Conservation (phyloP, 2,113 vertebrate species). For the Athene cunicularia region DNA sequence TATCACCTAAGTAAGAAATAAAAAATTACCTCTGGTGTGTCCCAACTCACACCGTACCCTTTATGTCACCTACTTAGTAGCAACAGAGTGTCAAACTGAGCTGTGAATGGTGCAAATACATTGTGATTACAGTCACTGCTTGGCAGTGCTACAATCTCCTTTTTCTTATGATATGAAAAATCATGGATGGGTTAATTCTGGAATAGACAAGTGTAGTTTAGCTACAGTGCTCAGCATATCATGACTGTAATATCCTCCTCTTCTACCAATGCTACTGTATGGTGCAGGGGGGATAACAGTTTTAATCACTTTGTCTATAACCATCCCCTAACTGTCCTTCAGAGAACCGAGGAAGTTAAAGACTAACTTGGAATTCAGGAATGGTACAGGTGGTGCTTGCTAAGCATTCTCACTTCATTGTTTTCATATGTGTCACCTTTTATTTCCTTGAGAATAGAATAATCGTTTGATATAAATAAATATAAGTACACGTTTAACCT, state of each 20-base stretch:
- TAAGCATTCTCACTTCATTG: not conserved
- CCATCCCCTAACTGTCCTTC: not conserved
- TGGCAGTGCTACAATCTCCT: not conserved
- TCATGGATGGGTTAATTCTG: not conserved
- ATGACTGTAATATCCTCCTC: not conserved
- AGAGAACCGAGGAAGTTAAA: not conserved
- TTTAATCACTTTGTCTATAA: not conserved
- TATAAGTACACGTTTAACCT: not conserved
- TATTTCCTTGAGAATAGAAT: not conserved
- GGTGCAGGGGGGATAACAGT: not conserved
- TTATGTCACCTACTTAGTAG: not conserved
- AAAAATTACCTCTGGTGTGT: not conserved
- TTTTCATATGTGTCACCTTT: not conserved
- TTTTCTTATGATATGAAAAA: not conserved
- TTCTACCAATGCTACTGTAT: not conserved
- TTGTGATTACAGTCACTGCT: not conserved
- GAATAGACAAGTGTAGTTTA: not conserved
- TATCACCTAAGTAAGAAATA: not conserved
- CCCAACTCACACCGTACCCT: not conserved
- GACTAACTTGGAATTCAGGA: not conserved
- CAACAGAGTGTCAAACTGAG: not conserved
- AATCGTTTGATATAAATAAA: not conserved
- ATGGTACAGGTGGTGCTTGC: not conserved
- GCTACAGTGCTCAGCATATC: not conserved
- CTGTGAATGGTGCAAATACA: not conserved